phyloP scores from a whole-genome alignment of 1,140 invertebrate species.

The Samia ricini region DNA sequence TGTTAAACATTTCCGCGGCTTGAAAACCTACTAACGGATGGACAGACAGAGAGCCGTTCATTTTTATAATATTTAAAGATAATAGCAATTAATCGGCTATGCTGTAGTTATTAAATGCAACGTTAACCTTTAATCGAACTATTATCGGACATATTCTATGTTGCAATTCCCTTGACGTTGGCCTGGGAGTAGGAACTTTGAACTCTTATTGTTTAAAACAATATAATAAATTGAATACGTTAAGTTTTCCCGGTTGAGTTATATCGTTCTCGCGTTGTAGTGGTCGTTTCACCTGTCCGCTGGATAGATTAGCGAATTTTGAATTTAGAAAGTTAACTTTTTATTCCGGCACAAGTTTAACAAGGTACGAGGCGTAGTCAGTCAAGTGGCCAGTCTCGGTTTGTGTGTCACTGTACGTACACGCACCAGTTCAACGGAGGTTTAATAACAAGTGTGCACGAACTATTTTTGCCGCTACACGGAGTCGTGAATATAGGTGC shows the following conservation, averaged over 20 bases:
- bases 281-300: conserved; percentile 26
- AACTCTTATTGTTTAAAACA: not conserved
- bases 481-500: conserved; percentile 22
- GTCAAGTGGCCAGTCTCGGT: conserved; percentile 41
- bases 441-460: conserved; percentile 31
- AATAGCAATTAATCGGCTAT: too few relatives aligned
- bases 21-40: too few relatives aligned
- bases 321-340: conserved; percentile 69
- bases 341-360: conserved; percentile 58
- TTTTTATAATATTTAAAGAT: too few relatives aligned
- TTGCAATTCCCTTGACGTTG: too few relatives aligned
- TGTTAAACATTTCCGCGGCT: too few relatives aligned
- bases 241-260: not conserved
- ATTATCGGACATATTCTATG: too few relatives aligned
- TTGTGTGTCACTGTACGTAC: conserved; percentile 39
- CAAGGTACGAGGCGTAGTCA: conserved; percentile 38
- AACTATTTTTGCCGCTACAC: conserved; percentile 21
- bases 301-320: conserved; percentile 52
- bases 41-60: too few relatives aligned
- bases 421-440: conserved; percentile 29
- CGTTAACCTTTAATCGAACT: too few relatives aligned
- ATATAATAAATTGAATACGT: not conserved
- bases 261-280: not conserved
- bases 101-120: too few relatives aligned
- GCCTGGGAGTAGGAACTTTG: not conserved